Evolutionary conservation across 2,797 vertebrate genomes (phyloP).

Genomic region (Brachyalestes nurse): DNA sequence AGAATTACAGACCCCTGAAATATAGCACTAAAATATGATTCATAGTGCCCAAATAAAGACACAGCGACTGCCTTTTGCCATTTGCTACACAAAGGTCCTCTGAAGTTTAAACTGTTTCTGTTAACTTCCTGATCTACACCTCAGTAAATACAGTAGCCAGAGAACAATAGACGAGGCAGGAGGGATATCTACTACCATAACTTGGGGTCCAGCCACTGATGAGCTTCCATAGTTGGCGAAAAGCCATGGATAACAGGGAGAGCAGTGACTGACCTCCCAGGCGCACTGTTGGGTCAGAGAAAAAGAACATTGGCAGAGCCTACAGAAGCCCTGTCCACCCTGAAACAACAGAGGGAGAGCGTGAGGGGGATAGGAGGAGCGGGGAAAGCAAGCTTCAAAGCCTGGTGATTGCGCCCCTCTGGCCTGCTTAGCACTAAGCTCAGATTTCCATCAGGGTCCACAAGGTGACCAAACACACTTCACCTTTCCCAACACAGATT

Average conservation of each 20-base stretch:
- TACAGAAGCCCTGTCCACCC: conserved; percentile 20
- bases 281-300: conserved; percentile 34
- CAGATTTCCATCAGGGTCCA: conserved; percentile 48
- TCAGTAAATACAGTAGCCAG: conserved; percentile 12
- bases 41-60: background rate
- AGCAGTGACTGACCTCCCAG: conserved; percentile 30
- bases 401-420: conserved; percentile 30
- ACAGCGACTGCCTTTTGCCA: background rate
- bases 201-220: conserved; percentile 23
- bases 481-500: conserved; percentile 40
- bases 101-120: background rate
- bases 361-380: conserved; percentile 12
- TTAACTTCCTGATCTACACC: background rate
- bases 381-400: conserved; percentile 48
- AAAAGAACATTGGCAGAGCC: conserved; percentile 40
- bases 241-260: conserved; percentile 32
- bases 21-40: too few relatives aligned
- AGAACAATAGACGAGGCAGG: background rate
- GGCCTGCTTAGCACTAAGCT: conserved; percentile 27
- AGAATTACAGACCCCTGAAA: too few relatives aligned
- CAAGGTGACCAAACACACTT: conserved; percentile 43
- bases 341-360: conserved; percentile 41
- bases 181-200: conserved; percentile 7
- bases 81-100: background rate
- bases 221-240: conserved; percentile 40